These are phyloP conservation scores for Idaea aversata DNA, from an alignment of 2,888 invertebrate genomes.

Conservation along the genomic window DNA sequence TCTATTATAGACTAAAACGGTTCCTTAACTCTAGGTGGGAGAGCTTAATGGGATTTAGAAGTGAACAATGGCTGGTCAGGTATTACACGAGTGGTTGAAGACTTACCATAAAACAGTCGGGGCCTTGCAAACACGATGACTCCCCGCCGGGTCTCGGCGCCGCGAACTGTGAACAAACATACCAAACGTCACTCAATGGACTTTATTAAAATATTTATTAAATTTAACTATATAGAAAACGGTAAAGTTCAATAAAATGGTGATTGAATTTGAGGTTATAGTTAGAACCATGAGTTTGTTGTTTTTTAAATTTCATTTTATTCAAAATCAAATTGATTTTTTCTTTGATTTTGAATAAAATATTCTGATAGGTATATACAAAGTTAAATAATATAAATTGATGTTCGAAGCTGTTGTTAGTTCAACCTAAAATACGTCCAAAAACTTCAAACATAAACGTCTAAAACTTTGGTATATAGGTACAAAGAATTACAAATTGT, in stretches of 20 bases:
- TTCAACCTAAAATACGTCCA: not conserved
- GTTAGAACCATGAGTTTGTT: not conserved
- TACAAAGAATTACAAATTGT: too few species aligned
- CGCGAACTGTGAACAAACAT: conserved; percentile 82
- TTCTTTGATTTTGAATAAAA: not conserved
- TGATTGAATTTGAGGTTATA: not conserved
- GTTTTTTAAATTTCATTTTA: not conserved
- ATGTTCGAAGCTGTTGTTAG: not conserved
- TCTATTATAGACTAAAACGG: conserved; percentile 11
- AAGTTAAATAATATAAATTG: not conserved
- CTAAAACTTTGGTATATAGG: not conserved
- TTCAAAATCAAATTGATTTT: not conserved
- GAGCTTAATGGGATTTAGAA: conserved; percentile 21
- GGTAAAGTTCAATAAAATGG: not conserved
- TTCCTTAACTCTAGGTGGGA: conserved; percentile 15
- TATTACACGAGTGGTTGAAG: conserved; percentile 18
- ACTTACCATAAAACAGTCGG: conserved; percentile 87
- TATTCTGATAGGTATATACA: not conserved
- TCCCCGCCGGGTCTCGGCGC: conserved; percentile 82
- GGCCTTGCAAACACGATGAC: conserved; percentile 84
- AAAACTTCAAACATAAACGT: not conserved
- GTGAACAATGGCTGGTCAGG: conserved; percentile 19
- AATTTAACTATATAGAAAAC: conserved; percentile 12
- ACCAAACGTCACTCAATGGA: conserved; percentile 50
- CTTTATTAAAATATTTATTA: conserved; percentile 33